Evolutionary conservation across 2,888 invertebrate genomes (phyloP).

Genomic region (Drosophila atripex): DNA sequence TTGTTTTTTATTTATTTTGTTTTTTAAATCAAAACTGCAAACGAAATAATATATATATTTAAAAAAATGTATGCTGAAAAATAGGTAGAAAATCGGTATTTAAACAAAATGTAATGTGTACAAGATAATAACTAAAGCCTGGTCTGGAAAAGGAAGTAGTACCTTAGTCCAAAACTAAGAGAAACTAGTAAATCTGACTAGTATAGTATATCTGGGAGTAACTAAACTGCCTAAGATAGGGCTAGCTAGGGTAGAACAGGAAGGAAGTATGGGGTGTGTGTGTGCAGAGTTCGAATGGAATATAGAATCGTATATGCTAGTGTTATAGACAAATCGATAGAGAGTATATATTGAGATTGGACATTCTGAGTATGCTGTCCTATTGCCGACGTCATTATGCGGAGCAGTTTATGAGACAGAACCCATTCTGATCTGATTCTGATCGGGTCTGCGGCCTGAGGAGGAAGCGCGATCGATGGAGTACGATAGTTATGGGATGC

Average conservation of each 20-base stretch:
- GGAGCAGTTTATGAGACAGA: slow-evolving; percentile 68
- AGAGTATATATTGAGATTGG: slow-evolving; percentile 39
- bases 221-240: slow-evolving; percentile 22
- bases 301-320: slow-evolving; percentile 34
- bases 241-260: slow-evolving; percentile 2
- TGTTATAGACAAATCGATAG: slow-evolving; percentile 53
- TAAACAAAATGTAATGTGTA: slow-evolving; percentile 75
- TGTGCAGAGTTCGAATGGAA: slow-evolving; percentile 30
- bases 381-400: slow-evolving; percentile 83
- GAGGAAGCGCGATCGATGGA: slow-evolving; percentile 49
- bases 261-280: slow-evolving; percentile 5
- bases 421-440: no score
- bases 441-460: slow-evolving; percentile 30
- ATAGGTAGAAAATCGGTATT: slow-evolving; percentile 73
- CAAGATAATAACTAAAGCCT: slow-evolving; percentile 80
- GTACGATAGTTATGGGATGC: slow-evolving; percentile 33
- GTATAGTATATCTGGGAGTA: no score
- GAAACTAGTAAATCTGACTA: no score
- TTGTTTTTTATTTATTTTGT: slow-evolving; percentile 24
- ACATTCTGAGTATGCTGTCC: slow-evolving; percentile 36
- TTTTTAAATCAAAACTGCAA: slow-evolving; percentile 71
- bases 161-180: slow-evolving; percentile 40
- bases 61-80: slow-evolving; percentile 72
- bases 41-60: slow-evolving; percentile 67
- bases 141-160: slow-evolving; percentile 68